Evolutionary conservation across 2,797 vertebrate species (phyloP).

Genomic region (Karalla daura): DNA sequence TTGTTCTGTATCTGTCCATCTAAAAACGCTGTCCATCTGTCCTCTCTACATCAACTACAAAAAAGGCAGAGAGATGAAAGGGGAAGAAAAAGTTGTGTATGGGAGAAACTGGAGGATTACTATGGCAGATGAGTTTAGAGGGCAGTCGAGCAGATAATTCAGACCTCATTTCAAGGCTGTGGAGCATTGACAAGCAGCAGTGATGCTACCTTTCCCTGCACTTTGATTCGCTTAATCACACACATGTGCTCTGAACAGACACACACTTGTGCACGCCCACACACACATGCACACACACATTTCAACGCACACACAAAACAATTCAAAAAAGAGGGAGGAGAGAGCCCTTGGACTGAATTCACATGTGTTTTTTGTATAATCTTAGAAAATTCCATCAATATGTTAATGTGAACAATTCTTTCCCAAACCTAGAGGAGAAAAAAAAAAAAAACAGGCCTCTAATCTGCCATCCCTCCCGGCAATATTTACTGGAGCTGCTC

Average conservation of each 20-base stretch:
- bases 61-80: constrained; percentile 1
- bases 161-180: constrained; percentile 52
- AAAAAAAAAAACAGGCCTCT: constrained; percentile 35
- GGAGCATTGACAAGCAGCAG: constrained; percentile 44
- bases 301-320: not conserved
- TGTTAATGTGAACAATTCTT: constrained; percentile 61
- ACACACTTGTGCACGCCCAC: constrained; percentile 3
- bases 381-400: constrained; percentile 62
- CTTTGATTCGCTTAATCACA: constrained; percentile 34
- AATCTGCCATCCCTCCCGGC: constrained; percentile 50
- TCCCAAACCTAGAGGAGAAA: constrained; percentile 42
- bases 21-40: not conserved
- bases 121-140: constrained; percentile 38
- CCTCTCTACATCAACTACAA: constrained; percentile 6
- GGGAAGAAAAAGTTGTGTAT: not conserved
- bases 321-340: constrained; percentile 11
- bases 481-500: constrained; percentile 36
- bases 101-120: constrained; percentile 10
- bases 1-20: not conserved
- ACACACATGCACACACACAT: constrained; percentile 7
- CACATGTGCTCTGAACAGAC: constrained; percentile 38
- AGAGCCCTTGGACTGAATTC: constrained; percentile 36
- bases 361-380: constrained; percentile 50
- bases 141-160: constrained; percentile 53
- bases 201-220: constrained; percentile 35